These are phyloP conservation scores for Phrynocephalus versicolor DNA, from an alignment of 2,113 vertebrate species.

Conservation along the genomic window DNA sequence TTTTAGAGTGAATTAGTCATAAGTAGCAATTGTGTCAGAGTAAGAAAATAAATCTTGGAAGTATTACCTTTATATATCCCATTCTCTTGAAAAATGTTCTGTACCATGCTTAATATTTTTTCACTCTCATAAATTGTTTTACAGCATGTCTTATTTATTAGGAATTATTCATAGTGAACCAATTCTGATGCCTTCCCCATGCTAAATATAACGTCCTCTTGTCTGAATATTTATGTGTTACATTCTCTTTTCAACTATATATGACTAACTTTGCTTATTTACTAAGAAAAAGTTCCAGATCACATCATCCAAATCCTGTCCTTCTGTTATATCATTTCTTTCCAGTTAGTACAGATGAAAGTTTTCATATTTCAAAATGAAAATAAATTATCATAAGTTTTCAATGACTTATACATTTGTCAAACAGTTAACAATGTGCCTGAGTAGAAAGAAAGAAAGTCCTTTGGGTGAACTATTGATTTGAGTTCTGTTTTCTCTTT, in stretches of 20 bases:
- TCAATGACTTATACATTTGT: neutral
- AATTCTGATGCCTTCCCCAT: neutral
- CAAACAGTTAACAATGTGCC: neutral
- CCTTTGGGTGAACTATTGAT: neutral
- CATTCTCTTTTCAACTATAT: neutral
- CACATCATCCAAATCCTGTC: neutral
- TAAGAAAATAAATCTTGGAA: neutral
- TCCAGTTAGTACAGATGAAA: neutral
- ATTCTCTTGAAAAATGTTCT: neutral
- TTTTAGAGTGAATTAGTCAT: neutral
- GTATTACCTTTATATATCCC: neutral
- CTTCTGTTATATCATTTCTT: neutral
- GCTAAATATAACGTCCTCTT: neutral
- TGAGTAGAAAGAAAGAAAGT: neutral
- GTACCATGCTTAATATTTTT: neutral
- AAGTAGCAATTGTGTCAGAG: neutral
- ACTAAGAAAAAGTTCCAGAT: neutral
- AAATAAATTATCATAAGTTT: neutral
- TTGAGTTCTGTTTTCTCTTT: neutral
- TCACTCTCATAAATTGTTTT: neutral
- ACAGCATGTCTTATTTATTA: neutral
- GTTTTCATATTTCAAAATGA: neutral
- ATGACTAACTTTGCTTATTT: neutral
- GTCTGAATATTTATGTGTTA: neutral
- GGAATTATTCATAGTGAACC: neutral